Evolutionary conservation across 2,888 invertebrate genomes (phyloP), one percentile per base, ranked within the genome.

Genomic region (Pilophorus perplexus): DNA sequence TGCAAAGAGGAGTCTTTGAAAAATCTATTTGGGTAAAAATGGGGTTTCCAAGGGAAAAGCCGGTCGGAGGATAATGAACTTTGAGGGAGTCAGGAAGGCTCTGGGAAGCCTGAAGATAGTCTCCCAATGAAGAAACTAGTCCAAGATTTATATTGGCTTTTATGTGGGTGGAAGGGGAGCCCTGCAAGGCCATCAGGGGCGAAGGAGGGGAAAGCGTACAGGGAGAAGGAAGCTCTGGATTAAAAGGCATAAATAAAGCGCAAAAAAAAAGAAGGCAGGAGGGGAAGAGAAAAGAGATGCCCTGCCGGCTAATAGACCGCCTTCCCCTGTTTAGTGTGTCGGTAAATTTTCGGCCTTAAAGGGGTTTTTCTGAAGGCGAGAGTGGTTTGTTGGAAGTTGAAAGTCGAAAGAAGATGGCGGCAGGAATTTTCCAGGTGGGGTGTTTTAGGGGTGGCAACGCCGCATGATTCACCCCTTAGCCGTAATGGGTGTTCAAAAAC

Each of bases 131-230:
- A 64, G 64, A 40, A 64, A 64, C 64, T 52, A 64, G 64, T 38
- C 64, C 64, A 64, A 64, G 69, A 69, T 69, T 69, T 69, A 69
- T 69, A 67, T 65, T 67, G 67, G 67, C 67, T 69, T 69, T 69
- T 69, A 69, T 69, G 69, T 55, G 48, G 48, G 33, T 18, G 54
- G 44, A 54, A 64, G 54, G 64, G 27, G 40, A 40, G n/a, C n/a
- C n/a, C n/a, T n/a, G n/a, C n/a, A n/a, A 40, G 67, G 38, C 27
- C 50, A 23, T 25, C 25, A n/a, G 14, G 12, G 27, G 14, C 6
- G 27, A 27, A 40, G 50, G 33, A 37, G 14, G 57, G 27, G 27
- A 27, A 40, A 37, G 33, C 23, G 14, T 38, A 28, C 44, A 44
- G 60, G 42, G 14, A 10, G 40, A 14, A 14, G 46, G 42, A 18